Base-by-base conservation (phyloP, 2,113 vertebrate genomes). In the Gadus macrocephalus region DNA sequence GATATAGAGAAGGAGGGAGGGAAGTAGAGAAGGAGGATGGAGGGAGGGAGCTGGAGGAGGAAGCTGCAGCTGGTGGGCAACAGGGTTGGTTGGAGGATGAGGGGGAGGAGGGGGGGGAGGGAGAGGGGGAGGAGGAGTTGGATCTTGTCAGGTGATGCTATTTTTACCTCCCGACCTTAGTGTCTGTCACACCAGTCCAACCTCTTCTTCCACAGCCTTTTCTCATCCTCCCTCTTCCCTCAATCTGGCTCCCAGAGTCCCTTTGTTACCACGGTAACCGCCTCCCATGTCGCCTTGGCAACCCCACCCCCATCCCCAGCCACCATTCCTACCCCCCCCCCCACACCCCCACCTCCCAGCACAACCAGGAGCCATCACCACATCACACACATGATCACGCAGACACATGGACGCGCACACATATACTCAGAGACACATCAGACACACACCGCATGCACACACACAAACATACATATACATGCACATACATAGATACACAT, bases 171-270 rank as follows among this genome's bases (percentile, higher is more conserved):
- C 67, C 74, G 64, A 79, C 85, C 86, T 87, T 81, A 53, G 79
- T 79, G 79, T 79, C 79, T 84, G 85, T 88, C 83, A 88, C 86
- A 88, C 88, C 89, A 78, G 80, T 85, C 80, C 86, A 74, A 81
- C 85, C 53, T n/a, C 66, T 25, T 17, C 81, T 71, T 83, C 20
- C 67, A 22, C 49, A 4, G 42, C 42, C 6, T 15, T 22, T 15
- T 22, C 66, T n/a, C 75, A 35, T 22, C 61, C 53, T 31, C 5
- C 75, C 62, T 74, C 59, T 64, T 77, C 79, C 71, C 79, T 85
- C 79, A 80, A 80, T 74, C 72, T 77, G 72, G 73, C 77, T 81
- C 17, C 69, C 78, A 42, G 84, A 86, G 84, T 87, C 79, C 78
- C 70, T 82, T 72, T 82, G 87, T 90, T 88, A 79, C 87, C 78